Conservation (phyloP, 2,797 vertebrate genomes). For the Anisognathus igniventris region DNA sequence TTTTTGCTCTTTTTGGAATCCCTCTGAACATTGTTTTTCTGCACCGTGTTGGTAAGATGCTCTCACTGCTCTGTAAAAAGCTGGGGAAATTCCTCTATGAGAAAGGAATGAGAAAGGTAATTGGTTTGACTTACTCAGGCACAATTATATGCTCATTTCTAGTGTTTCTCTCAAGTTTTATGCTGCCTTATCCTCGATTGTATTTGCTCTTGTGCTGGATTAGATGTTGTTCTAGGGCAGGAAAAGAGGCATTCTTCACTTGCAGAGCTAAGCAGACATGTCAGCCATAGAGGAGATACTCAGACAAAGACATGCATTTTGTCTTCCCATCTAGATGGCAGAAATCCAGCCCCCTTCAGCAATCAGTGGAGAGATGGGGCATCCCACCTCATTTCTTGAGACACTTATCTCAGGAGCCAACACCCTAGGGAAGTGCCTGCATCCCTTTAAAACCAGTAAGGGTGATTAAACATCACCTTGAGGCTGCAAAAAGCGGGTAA, state of each 20-base stretch:
- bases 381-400: background rate
- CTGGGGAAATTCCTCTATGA: conserved; percentile 53
- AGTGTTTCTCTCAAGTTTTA: background rate
- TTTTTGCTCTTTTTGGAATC: conserved; percentile 70
- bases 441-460: background rate
- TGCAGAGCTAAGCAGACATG: background rate
- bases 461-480: background rate
- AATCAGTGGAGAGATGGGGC: background rate
- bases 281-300: background rate
- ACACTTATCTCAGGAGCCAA: background rate
- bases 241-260: background rate
- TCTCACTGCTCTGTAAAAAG: conserved; percentile 55
- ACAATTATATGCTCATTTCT: background rate
- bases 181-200: background rate
- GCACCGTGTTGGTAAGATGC: conserved; percentile 54
- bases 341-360: background rate
- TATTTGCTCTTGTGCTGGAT: background rate
- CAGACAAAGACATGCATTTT: background rate
- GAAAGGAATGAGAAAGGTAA: conserved; percentile 68
- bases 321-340: background rate
- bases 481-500: background rate
- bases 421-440: background rate
- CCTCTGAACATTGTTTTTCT: conserved; percentile 70
- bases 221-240: background rate
- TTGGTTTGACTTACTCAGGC: background rate